Evolutionary conservation across 2,113 vertebrate species (phyloP).

Genomic region (Asarcornis scutulata): DNA sequence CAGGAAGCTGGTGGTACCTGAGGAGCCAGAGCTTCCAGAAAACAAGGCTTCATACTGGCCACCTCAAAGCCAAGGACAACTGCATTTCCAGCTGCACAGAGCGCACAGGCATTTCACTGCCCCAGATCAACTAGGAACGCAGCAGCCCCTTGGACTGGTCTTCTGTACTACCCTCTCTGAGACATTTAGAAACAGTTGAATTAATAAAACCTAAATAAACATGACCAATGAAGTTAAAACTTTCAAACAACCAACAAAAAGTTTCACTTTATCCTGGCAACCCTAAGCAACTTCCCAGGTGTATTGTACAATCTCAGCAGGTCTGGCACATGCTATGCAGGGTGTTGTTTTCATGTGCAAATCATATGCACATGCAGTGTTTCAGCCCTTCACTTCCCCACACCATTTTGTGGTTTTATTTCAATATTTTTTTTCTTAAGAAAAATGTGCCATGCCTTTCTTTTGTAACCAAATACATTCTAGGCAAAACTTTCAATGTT

Average conservation of each 20-base stretch:
- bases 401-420: not conserved
- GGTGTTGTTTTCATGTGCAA: not conserved
- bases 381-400: not conserved
- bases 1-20: not conserved
- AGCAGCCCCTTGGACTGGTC: too few relatives aligned
- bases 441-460: not conserved
- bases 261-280: not conserved
- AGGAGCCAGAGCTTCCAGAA: not conserved
- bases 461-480: not conserved
- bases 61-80: not conserved
- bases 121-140: not conserved
- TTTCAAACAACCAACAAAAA: not conserved
- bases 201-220: not conserved
- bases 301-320: not conserved
- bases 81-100: not conserved
- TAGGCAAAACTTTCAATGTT: not conserved
- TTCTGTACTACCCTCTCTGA: not conserved
- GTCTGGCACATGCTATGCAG: not conserved
- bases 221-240: not conserved
- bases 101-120: not conserved
- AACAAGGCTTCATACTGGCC: rapidly evolving
- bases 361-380: not conserved
- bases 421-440: not conserved
- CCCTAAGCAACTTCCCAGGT: not conserved
- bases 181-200: not conserved